phyloP scores from a whole-genome alignment of 2,888 invertebrate species.

The Polyommatus iphigenia region DNA sequence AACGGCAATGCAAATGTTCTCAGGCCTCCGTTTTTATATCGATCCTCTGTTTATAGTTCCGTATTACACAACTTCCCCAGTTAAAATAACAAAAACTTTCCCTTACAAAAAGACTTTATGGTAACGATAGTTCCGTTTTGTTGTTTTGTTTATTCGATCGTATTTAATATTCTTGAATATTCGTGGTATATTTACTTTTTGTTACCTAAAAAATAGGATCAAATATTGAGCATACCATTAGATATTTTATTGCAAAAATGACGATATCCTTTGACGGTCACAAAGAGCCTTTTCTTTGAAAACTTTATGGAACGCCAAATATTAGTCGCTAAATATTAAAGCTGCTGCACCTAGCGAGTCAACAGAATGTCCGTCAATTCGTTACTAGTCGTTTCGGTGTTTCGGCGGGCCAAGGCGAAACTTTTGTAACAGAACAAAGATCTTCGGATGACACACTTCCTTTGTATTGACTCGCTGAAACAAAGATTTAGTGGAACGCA shows the following conservation, averaged over 20 bases:
- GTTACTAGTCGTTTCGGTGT: conserved; percentile 14
- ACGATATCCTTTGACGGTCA: too few relatives aligned
- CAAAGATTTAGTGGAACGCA: conserved; percentile 55
- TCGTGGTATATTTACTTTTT: neutral
- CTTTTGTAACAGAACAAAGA: conserved; percentile 30
- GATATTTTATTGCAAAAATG: too few relatives aligned
- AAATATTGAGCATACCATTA: too few relatives aligned
- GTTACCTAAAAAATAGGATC: neutral
- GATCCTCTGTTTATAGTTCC: conserved; percentile 20
- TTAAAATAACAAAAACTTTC: conserved; percentile 24
- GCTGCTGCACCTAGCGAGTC: neutral
- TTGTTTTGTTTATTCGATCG: neutral
- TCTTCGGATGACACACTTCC: conserved; percentile 32
- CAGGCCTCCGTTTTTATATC: conserved; percentile 22
- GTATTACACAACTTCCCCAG: neutral
- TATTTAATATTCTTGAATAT: neutral
- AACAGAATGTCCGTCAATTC: conserved; percentile 24
- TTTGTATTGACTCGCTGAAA: conserved; percentile 45
- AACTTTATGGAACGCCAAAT: neutral
- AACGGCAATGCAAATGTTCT: conserved; percentile 32
- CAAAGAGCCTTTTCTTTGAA: neutral
- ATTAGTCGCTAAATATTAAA: neutral
- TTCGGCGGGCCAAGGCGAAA: neutral
- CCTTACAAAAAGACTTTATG: neutral
- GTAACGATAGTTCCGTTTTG: neutral